Percentiles rank a stretch among this genome's conserved stretches.
Conservation (phyloP, 2,888 invertebrate species). For the Drosophila picticornis region DNA sequence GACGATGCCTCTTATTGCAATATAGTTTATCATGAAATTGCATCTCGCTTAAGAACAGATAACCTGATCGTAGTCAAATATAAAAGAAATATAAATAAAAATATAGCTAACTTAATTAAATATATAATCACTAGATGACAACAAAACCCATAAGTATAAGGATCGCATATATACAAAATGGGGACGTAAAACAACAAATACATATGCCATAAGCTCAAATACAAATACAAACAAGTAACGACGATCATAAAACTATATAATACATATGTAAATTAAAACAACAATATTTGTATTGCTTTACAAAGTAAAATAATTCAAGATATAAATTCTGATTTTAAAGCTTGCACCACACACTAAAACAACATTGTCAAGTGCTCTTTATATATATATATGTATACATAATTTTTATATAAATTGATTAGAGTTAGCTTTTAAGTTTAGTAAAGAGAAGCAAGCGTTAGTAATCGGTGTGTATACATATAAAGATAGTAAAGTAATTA, state of each 20-base stretch:
- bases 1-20: background rate
- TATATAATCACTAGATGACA: conserved; percentile 12
- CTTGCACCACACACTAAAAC: conserved; percentile 69
- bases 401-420: conserved; percentile 6
- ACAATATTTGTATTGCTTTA: conserved; percentile 17
- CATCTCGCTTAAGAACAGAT: background rate
- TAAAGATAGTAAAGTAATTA: conserved; percentile 35
- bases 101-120: conserved; percentile 13
- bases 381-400: background rate
- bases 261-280: conserved; percentile 21
- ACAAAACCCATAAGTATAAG: conserved; percentile 29
- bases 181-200: conserved; percentile 29
- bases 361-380: conserved; percentile 22
- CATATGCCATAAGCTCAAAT: conserved; percentile 40
- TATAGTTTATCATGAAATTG: background rate
- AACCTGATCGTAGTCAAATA: background rate
- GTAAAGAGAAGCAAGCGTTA: conserved; percentile 72
- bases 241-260: conserved; percentile 21
- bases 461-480: conserved; percentile 29
- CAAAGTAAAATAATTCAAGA: conserved; percentile 8
- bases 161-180: conserved; percentile 10
- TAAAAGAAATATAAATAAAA: background rate
- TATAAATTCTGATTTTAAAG: conserved; percentile 35
- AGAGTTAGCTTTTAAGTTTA: conserved; percentile 18
- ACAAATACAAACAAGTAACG: conserved; percentile 37